Conservation (phyloP, 2,797 vertebrate species). For the Acridotheres tristis region DNA sequence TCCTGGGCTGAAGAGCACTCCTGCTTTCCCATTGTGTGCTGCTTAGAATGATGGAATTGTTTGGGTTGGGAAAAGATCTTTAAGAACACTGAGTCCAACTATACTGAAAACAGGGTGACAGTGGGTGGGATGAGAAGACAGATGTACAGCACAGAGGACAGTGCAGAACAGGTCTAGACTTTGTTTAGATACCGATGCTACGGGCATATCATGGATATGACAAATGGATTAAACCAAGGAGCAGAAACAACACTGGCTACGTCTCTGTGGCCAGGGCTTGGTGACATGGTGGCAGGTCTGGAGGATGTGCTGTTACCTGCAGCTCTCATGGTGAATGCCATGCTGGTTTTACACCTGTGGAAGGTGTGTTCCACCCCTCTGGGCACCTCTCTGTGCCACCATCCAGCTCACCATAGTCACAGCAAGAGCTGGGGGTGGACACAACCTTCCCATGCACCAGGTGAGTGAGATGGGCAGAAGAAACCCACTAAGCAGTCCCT, state of each 20-base stretch:
- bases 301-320: background rate
- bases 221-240: background rate
- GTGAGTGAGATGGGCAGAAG: background rate
- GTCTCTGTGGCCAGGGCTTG: background rate
- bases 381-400: background rate
- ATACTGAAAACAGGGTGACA: accelerated
- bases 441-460: background rate
- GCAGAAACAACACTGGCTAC: background rate
- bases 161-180: background rate
- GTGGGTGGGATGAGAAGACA: background rate
- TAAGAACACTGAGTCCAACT: background rate
- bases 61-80: background rate
- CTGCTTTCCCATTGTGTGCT: background rate
- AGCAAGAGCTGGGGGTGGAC: background rate
- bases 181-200: background rate
- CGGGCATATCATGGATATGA: background rate
- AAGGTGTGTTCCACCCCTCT: background rate
- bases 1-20: background rate
- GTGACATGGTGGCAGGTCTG: background rate
- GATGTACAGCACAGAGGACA: background rate
- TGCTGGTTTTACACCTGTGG: background rate
- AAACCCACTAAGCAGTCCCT: accelerated
- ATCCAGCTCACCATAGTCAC: accelerated
- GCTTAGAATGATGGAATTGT: background rate
- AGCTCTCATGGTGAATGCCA: accelerated